Base-by-base conservation (phyloP, 2,113 vertebrate genomes). In the Phrynocephalus versicolor region DNA sequence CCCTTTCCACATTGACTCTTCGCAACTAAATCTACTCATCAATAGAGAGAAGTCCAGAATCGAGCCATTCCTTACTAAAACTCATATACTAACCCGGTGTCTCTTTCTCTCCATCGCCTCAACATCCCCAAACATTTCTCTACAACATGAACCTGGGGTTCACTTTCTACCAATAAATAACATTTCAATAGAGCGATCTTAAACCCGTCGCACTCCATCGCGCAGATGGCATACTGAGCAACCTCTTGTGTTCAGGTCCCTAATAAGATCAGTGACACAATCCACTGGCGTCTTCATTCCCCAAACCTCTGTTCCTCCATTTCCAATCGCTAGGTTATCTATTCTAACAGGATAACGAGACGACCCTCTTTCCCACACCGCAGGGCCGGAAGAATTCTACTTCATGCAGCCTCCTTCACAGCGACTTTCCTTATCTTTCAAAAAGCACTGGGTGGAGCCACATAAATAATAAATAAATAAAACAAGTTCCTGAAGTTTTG, bases 381-480 rank as follows among this genome's bases (percentile, higher is more conserved):
- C n/a, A 74, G 84, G 84, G 65, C 45, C 33, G 57, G 58, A 37
- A 67, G 65, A 73, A 33, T 27, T 70, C 72, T 21, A 33, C 35
- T 69, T 73, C 81, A 79, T 78, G 81, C 69, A 79, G n/a, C 33
- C 33, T 39, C 60, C 62, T 67, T 8, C 70, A 57, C 57, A 6
- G 75, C 65, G 2, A 35, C 64, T 51, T 60, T 45, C 45, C 73
- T 14, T 77, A 35, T 67, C 65, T 87, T 82, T 74, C 74, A 83
- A 55, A n/a, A 57, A 83, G 67, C 39, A 57, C 62, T 79, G 71
- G 75, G 58, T 80, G 86, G 88, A 90, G 89, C 0, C 0, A 90
- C 91, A 95, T 95, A 94, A 94, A 94, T 94, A 95, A 95, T 91
- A 92, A 94, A 95, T 95, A 95, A 95, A 94, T 94, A 94, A 87